Evolutionary conservation across 1,140 invertebrate genomes (phyloP).

Genomic region (Lysiphlebus fabarum): DNA sequence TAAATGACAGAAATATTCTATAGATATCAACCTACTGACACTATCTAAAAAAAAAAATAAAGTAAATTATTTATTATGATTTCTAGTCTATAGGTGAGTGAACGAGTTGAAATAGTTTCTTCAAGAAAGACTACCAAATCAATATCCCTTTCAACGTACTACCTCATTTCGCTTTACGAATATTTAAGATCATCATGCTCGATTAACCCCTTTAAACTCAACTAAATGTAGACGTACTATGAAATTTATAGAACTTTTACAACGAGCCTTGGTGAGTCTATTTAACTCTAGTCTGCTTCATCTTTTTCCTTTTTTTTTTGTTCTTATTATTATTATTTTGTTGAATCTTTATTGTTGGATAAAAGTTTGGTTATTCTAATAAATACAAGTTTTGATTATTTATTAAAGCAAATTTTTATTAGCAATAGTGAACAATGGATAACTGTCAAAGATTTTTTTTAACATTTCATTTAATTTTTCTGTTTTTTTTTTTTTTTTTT

Average conservation of each 20-base stretch:
- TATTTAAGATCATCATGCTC: constrained; percentile 6
- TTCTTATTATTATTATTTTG: no score
- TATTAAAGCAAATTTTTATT: constrained; percentile 57
- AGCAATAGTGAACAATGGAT: constrained; percentile 56
- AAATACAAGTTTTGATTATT: constrained; percentile 34
- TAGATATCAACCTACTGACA: no score
- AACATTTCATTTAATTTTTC: constrained; percentile 49
- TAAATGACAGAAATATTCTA: no score
- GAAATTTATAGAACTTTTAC: background rate
- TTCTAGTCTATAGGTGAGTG: background rate
- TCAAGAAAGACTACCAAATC: background rate
- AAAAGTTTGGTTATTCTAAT: background rate
- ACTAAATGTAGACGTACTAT: background rate
- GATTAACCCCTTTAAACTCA: constrained; percentile 4
- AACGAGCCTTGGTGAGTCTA: no score
- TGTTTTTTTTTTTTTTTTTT: no score
- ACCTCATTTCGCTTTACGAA: constrained; percentile 4
- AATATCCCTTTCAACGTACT: background rate
- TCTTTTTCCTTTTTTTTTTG: no score
- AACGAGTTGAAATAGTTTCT: constrained; percentile 1
- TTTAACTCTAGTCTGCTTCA: no score
- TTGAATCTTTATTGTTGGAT: no score
- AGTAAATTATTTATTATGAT: constrained; percentile 15
- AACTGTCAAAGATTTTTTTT: constrained; percentile 53
- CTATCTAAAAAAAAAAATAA: no score